Base-by-base conservation (phyloP, 2,888 invertebrate species). In the Rhyacophila evoluta region DNA sequence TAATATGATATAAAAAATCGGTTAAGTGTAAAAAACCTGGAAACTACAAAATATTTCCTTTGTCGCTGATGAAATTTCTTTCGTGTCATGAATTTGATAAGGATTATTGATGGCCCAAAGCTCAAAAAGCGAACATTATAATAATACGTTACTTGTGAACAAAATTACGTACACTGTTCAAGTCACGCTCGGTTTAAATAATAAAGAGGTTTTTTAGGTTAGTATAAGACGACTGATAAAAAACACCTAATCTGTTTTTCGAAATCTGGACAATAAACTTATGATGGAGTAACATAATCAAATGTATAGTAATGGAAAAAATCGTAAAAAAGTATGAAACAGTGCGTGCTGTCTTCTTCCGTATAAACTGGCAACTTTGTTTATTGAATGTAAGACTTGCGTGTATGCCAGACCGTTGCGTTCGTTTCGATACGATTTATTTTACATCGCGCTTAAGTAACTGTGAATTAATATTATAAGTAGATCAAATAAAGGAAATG, bases 371-470 rank as follows among this genome's bases (percentile, higher is more conserved):
- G 19, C 55, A 19, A 5, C 55, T 55, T 19, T 10, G 19, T 15
- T 55, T 55, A 55, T 55, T 55, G 55, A 55, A 55, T 55, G 55
- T 19, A 19, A 55, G 15, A 55, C 2, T 55, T 55, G 55, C 55
- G 55, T 55, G 55, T 25, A 6, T 15, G 19, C 19, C 55, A 1
- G 1, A 55, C 10, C 55, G 19, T 19, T 8, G 55, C 55, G 55
- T 1, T 15, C n/a, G 15, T 25, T 25, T 5, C 4, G 25, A 39
- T 15, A 0, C 12, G 2, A 2, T 38, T 12, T 5, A 12, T 1
- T 39, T 39, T 3, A 8, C 33, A 33, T 33, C 8, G 3, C 33
- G 33, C 33, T 33, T 33, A 33, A n/a, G n/a, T n/a, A n/a, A n/a
- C n/a, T n/a, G n/a, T n/a, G n/a, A n/a, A n/a, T n/a, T n/a, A n/a